Evolutionary conservation across 2,113 vertebrate genomes (phyloP).

Genomic region (Muscicapa adusta): DNA sequence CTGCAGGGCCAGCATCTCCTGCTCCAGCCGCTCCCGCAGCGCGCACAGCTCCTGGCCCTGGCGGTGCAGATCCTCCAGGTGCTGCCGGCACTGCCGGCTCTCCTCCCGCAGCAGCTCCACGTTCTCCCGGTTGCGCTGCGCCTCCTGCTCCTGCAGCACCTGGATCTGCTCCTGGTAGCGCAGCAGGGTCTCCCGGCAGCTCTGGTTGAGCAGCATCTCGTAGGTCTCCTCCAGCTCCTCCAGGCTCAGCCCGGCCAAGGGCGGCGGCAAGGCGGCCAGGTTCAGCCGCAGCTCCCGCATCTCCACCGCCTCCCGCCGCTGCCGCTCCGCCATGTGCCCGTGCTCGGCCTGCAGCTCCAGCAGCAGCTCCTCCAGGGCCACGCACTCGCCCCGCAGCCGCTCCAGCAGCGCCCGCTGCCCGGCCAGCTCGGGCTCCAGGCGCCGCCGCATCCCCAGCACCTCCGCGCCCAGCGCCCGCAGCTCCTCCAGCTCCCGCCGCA

Average conservation of each 20-base stretch:
- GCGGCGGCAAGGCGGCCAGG: constrained; percentile 58
- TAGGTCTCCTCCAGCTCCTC: constrained; percentile 80
- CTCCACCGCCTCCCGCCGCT: constrained; percentile 68
- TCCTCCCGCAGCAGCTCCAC: constrained; percentile 79
- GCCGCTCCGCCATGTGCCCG: constrained; percentile 71
- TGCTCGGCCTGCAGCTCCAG: constrained; percentile 76
- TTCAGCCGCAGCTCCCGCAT: constrained; percentile 69
- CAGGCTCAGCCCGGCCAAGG: constrained; percentile 63
- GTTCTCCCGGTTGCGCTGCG: constrained; percentile 71
- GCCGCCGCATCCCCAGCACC: constrained; percentile 33
- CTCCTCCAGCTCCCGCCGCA: constrained; percentile 50
- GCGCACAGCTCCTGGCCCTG: constrained; percentile 75
- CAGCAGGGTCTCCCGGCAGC: constrained; percentile 79
- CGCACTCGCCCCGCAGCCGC: constrained; percentile 46
- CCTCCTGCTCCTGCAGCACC: constrained; percentile 76
- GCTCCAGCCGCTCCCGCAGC: constrained; percentile 78
- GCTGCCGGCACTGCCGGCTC: constrained; percentile 71
- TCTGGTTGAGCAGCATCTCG: constrained; percentile 78
- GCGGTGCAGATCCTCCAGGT: constrained; percentile 75
- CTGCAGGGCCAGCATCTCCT: constrained; percentile 78
- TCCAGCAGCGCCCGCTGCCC: constrained; percentile 67
- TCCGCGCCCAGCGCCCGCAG: constrained; percentile 43
- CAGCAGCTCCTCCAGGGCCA: constrained; percentile 78
- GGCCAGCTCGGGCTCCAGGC: constrained; percentile 77
- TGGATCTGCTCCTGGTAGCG: constrained; percentile 83